These are phyloP conservation scores for Thrips palmi DNA, from an alignment of 1,140 invertebrate genomes.

Conservation along the genomic window DNA sequence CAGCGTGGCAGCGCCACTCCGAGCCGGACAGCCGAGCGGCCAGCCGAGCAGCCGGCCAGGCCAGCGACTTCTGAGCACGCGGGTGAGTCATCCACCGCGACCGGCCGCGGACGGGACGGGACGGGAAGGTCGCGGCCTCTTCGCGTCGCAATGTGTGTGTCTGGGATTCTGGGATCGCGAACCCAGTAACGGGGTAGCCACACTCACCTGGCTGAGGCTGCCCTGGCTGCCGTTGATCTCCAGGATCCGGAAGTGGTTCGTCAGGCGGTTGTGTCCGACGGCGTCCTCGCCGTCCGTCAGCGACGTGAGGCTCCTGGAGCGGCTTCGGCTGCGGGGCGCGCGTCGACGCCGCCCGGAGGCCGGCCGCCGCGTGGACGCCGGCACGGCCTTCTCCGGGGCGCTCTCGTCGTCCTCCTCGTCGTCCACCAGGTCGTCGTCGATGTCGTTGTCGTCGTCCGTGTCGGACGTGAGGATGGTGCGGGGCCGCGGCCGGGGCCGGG, in stretches of 20 bases:
- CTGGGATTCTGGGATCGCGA: no score
- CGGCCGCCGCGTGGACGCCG: no score
- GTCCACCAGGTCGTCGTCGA: neutral
- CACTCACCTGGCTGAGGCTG: constrained; percentile 13
- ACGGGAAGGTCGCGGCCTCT: no score
- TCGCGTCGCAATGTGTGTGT: no score
- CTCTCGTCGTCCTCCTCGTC: neutral
- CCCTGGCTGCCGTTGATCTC: constrained; percentile 9
- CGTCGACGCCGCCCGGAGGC: constrained; percentile 1
- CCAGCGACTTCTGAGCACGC: constrained; percentile 1
- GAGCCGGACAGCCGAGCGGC: constrained; percentile 2
- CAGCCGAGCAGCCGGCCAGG: neutral
- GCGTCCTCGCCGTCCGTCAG: no score
- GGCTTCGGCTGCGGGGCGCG: constrained; percentile 3
- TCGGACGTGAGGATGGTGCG: constrained; percentile 2
- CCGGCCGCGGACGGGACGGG: neutral
- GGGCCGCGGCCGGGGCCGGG: neutral
- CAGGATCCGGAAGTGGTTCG: constrained; percentile 13
- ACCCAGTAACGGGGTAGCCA: no score
- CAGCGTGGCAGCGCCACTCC: no score
- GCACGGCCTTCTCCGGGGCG: neutral
- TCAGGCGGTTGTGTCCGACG: no score
- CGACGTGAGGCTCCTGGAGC: no score
- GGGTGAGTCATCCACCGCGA: constrained; percentile 5
- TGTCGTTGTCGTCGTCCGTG: neutral